Evolutionary conservation across 2,797 vertebrate genomes (phyloP), one percentile per base, ranked within the genome.

Genomic region (Thripadectes ignobilis): DNA sequence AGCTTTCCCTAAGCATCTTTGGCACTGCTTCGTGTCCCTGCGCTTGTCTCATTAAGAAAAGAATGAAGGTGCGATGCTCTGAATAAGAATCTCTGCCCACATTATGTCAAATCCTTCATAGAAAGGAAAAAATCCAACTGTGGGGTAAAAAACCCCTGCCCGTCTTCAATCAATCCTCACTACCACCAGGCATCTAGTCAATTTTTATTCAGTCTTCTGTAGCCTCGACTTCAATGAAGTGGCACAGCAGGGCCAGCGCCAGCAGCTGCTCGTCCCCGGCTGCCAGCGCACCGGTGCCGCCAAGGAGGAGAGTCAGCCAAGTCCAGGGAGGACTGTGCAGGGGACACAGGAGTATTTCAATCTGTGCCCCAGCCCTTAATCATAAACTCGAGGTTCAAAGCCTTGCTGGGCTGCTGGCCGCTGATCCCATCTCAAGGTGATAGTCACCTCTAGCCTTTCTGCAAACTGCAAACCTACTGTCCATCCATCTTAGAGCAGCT

Each of bases 401-500:
- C 94, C 93, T 95, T 92, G 90, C 95, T 96, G 96, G 98, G 97
- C 96, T 98, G 94, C 85, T 97, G 97, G 97, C 97, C 97, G 78
- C 94, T 89, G 96, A 98, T 97, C 97, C 97, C 97, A 97, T 98
- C 97, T 98, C 98, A 98, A 98, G 98, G 98, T 98, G 97, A 98
- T 97, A 97, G 98, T 98, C 98, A 98, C 98, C 98, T 98, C 97
- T 97, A 98, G 98, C 98, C 98, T 98, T 97, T 97, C 92, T 81
- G 95, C 96, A 96, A 98, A 97, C 98, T 98, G 98, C 97, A 98
- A 98, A 97, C 98, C 97, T 96, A 97, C 95, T 96, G 98, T 99
- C 98, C 98, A 99, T 99, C 98, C 98, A 99, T 99, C 99, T 99
- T 98, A 97, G 98, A 98, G 98, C 98, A 98, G 98, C 98, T 98